Base-by-base conservation (phyloP, 2,888 invertebrate species). In the Atrina japonica region DNA sequence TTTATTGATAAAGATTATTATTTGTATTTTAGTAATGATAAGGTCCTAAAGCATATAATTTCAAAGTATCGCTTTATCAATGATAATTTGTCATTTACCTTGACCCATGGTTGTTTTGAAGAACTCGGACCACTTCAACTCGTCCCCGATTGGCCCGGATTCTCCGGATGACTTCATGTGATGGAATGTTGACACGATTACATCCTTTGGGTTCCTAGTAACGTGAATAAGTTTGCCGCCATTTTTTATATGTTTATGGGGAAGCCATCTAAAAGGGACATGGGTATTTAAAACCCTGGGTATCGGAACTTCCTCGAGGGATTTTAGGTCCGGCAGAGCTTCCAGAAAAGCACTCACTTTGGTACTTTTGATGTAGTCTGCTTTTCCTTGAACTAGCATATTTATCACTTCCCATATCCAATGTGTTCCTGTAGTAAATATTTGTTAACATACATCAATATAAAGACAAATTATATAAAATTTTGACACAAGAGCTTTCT, bases 171-270 rank as follows among this genome's bases (percentile, higher is more conserved):
- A 40, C 16, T 23, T 40, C 1, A 40, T 11, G 40, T 58, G 58
- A 18, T 66, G 41, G 29, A 35, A 67, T 29, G 27, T 23, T 5
- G 67, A 67, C 2, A 53, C 60, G 3, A 41, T 9, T 3, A 52
- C 43, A 60, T 67, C 67, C 52, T 67, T 67, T 11, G 67, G 67
- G 41, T 67, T 67, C n/a, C 67, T 43, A 3, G 41, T 27, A 29
- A 52, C 59, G 23, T 52, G 67, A 29, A 67, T 23, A 14, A 60
- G 52, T 27, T 67, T 67, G 11, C 60, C 59, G 9, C 53, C 52
- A 52, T 53, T 52, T 14, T 41, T 29, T 18, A 56, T 40, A 29
- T 60, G 53, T 16, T 67, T 40, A 29, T 29, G 50, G 29, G 67
- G 67, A 11, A 67, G 16, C 59, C 60, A 60, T 41, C 67, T 30